Evolutionary conservation across 2,888 invertebrate genomes (phyloP), one percentile per base, ranked within the genome.

Genomic region (Cantharis nigra): DNA sequence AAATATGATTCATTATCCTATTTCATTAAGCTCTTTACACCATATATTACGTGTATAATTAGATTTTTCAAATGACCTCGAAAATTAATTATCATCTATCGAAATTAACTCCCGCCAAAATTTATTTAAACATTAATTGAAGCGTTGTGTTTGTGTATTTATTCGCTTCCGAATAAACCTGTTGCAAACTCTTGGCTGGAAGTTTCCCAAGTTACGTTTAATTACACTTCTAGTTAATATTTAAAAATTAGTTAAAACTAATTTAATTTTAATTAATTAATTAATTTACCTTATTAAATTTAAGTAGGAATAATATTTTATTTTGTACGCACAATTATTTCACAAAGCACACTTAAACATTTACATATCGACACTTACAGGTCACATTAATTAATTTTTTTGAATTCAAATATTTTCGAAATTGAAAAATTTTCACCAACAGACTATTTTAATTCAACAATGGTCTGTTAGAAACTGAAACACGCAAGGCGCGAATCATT

Each of bases 391-490:
- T 49, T 49, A 49, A n/a, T n/a, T 49, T 49, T 49, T n/a, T 0
- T 7, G n/a, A n/a, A 49, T n/a, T 49, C 3, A 49, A 49, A 49
- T n/a, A n/a, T 4, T 49, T 49, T 49, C 49, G 9, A 49, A 49
- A n/a, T 49, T 49, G 49, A n/a, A 7, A 49, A 49, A n/a, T 49
- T 49, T 49, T 49, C n/a, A 49, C 49, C 49, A 49, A 49, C 49
- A n/a, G 49, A 49, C 62, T 75, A 71, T 63, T 72, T 69, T 69
- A 30, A 72, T 76, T 64, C 76, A 76, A 76, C 72, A 72, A 73
- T 74, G 77, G 77, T 71, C 74, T 63, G 77, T 69, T 63, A 20
- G 63, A 77, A 76, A 77, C 77, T 77, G 77, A 77, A 73, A 71
- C 49, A 62, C 69, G 69, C 77, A 71, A 77, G 63, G 74, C 74